phyloP scores from a whole-genome alignment of 2,888 invertebrate genomes.

The Stenchaetothrips biformis region DNA sequence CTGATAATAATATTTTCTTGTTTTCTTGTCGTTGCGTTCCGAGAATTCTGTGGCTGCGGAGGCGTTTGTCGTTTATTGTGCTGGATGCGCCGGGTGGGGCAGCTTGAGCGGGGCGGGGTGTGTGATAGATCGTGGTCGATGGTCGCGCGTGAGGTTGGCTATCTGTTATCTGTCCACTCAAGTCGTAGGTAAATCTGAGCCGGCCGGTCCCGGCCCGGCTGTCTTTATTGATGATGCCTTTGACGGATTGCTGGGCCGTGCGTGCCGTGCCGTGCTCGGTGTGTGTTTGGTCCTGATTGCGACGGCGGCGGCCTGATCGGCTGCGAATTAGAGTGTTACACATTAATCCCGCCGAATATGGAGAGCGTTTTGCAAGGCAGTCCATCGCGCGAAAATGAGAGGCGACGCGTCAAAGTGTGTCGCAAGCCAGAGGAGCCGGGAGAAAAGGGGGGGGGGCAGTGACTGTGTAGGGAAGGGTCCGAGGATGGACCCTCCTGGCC shows the following conservation, averaged over 20 bases:
- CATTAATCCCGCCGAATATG: background rate
- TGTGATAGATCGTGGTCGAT: conserved; percentile 16
- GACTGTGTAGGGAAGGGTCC: no score
- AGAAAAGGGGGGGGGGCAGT: no score
- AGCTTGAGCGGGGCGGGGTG: background rate
- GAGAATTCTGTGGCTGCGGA: background rate
- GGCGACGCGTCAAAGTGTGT: background rate
- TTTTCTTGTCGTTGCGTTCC: background rate
- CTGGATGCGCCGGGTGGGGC: no score
- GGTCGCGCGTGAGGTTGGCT: conserved; percentile 13
- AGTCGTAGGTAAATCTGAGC: conserved; percentile 19
- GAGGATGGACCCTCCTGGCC: no score
- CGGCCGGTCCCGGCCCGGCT: background rate
- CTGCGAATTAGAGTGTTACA: background rate
- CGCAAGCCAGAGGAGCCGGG: background rate
- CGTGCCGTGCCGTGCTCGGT: background rate
- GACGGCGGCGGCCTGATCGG: background rate
- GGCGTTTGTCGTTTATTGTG: background rate
- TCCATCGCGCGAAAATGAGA: background rate
- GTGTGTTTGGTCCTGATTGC: background rate
- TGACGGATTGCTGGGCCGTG: conserved; percentile 6
- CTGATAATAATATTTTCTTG: conserved; percentile 11
- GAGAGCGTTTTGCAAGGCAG: background rate
- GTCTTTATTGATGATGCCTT: conserved; percentile 23
- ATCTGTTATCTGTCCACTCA: conserved; percentile 24